Percentiles rank a stretch among this genome's conserved stretches.
Evolutionary conservation across 2,797 vertebrate genomes (phyloP).

Genomic region (Girardinus metallicus): DNA sequence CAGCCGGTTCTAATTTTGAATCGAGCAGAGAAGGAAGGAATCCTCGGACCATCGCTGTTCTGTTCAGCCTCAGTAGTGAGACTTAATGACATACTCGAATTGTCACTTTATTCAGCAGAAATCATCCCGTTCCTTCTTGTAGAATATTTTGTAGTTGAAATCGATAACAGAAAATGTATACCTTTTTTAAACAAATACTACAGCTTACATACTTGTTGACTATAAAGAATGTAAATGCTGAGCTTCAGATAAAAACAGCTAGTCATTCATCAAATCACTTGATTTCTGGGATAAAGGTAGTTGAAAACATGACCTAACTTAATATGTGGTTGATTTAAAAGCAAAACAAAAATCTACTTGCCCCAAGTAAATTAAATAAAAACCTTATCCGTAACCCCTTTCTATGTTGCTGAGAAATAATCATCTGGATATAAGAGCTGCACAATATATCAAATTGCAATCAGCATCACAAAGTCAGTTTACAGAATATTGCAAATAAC

Average conservation of each 20-base stretch:
- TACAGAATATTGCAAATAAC: neutral
- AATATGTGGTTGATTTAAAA: neutral
- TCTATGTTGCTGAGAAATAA: neutral
- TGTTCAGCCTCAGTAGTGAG: neutral
- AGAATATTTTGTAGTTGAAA: neutral
- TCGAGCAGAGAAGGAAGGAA: neutral
- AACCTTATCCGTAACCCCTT: neutral
- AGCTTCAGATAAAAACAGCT: neutral
- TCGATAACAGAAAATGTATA: neutral
- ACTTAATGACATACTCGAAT: neutral
- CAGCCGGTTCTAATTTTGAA: neutral
- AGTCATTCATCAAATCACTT: neutral
- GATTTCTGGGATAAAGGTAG: neutral
- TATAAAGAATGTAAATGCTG: neutral
- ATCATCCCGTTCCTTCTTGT: neutral
- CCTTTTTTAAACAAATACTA: neutral
- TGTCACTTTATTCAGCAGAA: neutral
- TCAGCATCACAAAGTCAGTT: neutral
- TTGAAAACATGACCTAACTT: neutral
- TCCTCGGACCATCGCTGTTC: neutral
- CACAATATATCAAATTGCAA: neutral
- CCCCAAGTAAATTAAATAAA: neutral
- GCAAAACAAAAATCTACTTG: neutral
- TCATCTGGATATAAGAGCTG: neutral
- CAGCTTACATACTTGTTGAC: neutral